These are phyloP conservation scores for Mantis religiosa DNA, from an alignment of 2,888 invertebrate genomes.

Conservation along the genomic window DNA sequence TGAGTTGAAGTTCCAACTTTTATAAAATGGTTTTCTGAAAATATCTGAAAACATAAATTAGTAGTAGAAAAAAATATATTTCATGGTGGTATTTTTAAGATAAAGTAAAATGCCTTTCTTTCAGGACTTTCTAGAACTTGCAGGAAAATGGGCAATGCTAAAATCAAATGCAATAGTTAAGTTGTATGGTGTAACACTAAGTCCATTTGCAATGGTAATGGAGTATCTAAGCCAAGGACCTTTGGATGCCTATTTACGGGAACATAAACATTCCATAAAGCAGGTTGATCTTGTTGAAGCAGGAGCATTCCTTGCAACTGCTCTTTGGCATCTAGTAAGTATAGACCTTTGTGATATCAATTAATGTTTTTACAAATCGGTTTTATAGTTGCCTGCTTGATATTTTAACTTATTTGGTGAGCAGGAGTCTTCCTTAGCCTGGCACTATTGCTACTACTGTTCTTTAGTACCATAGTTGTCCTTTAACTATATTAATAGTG, in stretches of 20 bases:
- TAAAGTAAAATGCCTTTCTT: slow-evolving; percentile 35
- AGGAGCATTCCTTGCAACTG: slow-evolving; percentile 74
- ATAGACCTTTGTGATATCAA: background rate
- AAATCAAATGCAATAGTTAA: slow-evolving; percentile 73
- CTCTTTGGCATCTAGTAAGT: slow-evolving; percentile 77
- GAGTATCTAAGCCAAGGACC: slow-evolving; percentile 77
- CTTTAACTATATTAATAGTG: too few species aligned
- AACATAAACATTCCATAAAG: slow-evolving; percentile 39
- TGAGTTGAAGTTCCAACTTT: too few species aligned
- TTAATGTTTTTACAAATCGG: too few species aligned
- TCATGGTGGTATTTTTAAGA: too few species aligned
- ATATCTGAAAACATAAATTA: too few species aligned
- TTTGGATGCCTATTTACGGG: slow-evolving; percentile 66
- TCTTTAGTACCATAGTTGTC: too few species aligned
- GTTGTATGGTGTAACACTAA: slow-evolving; percentile 72
- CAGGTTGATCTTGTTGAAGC: slow-evolving; percentile 75
- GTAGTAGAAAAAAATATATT: too few species aligned
- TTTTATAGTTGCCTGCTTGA: too few species aligned
- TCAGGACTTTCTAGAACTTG: slow-evolving; percentile 72
- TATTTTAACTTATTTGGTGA: too few species aligned
- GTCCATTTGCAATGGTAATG: slow-evolving; percentile 74
- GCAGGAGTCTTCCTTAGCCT: too few species aligned
- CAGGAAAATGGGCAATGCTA: slow-evolving; percentile 74
- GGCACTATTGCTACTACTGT: too few species aligned
- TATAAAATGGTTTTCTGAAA: too few species aligned